Base-by-base conservation (phyloP, 2,797 vertebrate genomes). In the Mycteria americana region DNA sequence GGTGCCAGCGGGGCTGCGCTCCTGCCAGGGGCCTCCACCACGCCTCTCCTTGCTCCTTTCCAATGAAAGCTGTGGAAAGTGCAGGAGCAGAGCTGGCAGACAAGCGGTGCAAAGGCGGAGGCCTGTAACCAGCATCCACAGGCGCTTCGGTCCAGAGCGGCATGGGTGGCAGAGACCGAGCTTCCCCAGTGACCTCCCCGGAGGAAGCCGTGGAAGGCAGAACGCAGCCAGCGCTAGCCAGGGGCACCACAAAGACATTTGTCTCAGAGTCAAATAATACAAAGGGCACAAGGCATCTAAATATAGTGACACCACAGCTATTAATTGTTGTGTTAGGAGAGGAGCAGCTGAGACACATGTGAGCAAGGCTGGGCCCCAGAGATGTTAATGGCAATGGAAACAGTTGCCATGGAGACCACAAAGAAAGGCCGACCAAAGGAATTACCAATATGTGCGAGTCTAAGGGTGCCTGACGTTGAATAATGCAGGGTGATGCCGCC, bases 391-490 rank as follows among this genome's bases (percentile, higher is more conserved):
- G 97, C 92, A 97, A 85, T 96, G 95, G 97, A 97, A 97, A 94
- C 30, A n/a, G 98, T 98, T 98, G 95, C 97, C 96, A 97, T 98
- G 97, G 97, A 97, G 94, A 98, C 92, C 5, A 86, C 89, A 89
- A 96, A 96, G 95, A 24, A 93, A 94, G 93, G 94, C 95, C 81
- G 37, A 98, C 96, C 97, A 85, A 97, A 98, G 97, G 97, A 98
- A 98, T 98, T 97, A 88, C 97, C 97, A 97, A 96, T 96, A 94
- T 81, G 92, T 65, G 0, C 31, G 85, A 97, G 82, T 95, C 86
- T 94, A 81, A 97, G 95, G 95, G 86, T 85, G 90, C 73, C 92
- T 98, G 98, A 97, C 57, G 69, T 87, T 97, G 96, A 98, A 97
- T 96, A 97, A 98, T 95, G 96, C 88, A 90, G 69, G 24, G 72